A percentile compares a stretch with the other conserved stretches of the same genome.
phyloP scores from a whole-genome alignment of 92 coral and sea anemone species.

The Epizoanthus scotinus region DNA sequence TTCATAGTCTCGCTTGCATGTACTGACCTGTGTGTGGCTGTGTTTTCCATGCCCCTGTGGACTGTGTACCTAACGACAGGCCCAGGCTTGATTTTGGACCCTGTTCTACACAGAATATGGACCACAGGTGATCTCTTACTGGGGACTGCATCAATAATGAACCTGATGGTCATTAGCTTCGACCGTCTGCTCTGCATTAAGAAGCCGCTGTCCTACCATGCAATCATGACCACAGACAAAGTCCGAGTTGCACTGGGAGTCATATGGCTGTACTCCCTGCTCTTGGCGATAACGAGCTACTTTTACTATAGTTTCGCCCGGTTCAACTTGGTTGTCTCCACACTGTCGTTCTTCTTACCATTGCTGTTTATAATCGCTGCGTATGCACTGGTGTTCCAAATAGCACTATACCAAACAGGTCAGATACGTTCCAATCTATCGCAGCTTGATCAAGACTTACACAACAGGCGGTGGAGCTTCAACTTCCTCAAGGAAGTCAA shows the following conservation, averaged over 20 bases:
- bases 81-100: conserved; percentile 64
- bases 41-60: conserved; percentile 80
- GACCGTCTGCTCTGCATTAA: conserved; percentile 72
- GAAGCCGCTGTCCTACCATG: conserved; percentile 60
- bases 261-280: conserved; percentile 72
- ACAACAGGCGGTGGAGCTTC: conserved; percentile 30
- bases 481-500: conserved; percentile 77
- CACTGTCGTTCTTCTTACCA: conserved; percentile 80
- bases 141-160: conserved; percentile 86
- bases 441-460: conserved; percentile 36
- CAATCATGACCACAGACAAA: conserved; percentile 53
- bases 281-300: conserved; percentile 65
- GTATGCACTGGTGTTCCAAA: conserved; percentile 70
- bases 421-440: conserved; percentile 47
- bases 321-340: conserved; percentile 64
- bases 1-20: conserved; percentile 83
- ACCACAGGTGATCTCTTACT: conserved; percentile 76
- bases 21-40: conserved; percentile 78
- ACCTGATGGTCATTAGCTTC: conserved; percentile 81
- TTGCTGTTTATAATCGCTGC: conserved; percentile 73
- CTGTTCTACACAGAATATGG: conserved; percentile 57
- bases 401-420: conserved; percentile 68
- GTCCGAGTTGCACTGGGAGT: conserved; percentile 45
- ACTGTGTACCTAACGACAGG: conserved; percentile 76
- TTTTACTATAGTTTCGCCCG: conserved; percentile 53